Base-by-base conservation (phyloP, 1,140 invertebrate species). In the Notospermus geniculatus region DNA sequence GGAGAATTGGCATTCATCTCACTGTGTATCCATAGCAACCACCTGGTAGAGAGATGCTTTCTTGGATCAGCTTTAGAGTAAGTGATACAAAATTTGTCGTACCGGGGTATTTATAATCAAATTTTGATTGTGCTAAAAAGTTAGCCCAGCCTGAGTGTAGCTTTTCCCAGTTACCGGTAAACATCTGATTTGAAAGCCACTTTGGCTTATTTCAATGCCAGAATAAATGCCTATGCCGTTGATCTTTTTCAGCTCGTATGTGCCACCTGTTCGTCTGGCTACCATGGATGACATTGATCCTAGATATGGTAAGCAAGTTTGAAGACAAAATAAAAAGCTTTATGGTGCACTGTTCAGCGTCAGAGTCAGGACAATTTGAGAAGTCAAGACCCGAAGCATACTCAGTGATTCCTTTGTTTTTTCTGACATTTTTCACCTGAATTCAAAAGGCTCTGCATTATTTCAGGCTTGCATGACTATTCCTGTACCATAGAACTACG, bases 1-100 rank as follows among this genome's bases (percentile, higher is more conserved):
- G 70, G 71, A 30, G 75, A 74, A 57, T 32, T 77, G 7, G 74
- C 73, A 9, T 76, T 76, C 60, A 52, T 77, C 23, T 52, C 64
- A 15, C 45, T 55, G 11, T 64, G 69, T n/a, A 55, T 72, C n/a
- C 68, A 71, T 53, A 56, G 62, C 36, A 45, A 72, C 52, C 54
- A 68, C 15, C 41, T 77, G 45, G 65, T 76, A 2, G 54, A 69
- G 28, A 64, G 68, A 60, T 75, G 74, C 60, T 29, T 77, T 13
- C 57, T 65, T n/a, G 75, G 75, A 46, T 64, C 43, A 23, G 11
- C 66, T 2, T 23, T 50, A 11, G 43, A 56, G 71, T 73, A 65
- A 54, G 60, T 62, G 25, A 43, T 32, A 50, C 46, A 22, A 25
- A 27, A 19, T 25, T 27, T 22, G 9, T n/a, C n/a, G n/a, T n/a